A percentile compares a stretch with the other conserved stretches of the same genome.
phyloP scores from a whole-genome alignment of 2,797 vertebrate species.

The Oceanodroma leucorhoa region DNA sequence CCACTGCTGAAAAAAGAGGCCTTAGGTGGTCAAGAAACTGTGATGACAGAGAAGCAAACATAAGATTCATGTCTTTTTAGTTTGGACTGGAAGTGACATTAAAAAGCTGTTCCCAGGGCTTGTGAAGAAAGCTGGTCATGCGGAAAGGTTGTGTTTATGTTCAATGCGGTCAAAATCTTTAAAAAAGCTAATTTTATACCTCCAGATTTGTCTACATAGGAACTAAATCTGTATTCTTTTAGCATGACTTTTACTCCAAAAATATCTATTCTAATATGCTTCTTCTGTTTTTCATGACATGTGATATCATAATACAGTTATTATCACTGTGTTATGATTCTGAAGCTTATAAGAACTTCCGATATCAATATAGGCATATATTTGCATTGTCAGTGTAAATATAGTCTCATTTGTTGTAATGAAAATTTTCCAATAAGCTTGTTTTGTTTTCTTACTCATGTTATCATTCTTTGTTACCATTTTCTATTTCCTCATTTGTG shows the following conservation, averaged over 20 bases:
- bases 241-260: neutral
- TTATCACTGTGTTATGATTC: neutral
- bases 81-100: slow-evolving; percentile 53
- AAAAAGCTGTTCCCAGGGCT: slow-evolving; percentile 32
- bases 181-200: neutral
- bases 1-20: neutral
- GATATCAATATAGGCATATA: neutral
- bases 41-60: slow-evolving; percentile 53
- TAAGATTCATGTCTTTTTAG: slow-evolving; percentile 57
- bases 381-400: slow-evolving; percentile 2
- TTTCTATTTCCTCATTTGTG: neutral
- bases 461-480: neutral
- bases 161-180: neutral
- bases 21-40: slow-evolving; percentile 24
- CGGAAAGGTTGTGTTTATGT: slow-evolving; percentile 19
- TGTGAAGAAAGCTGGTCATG: slow-evolving; percentile 1
- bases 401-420: neutral
- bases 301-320: neutral
- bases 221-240: slow-evolving; percentile 6
- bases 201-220: neutral
- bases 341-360: neutral
- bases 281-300: neutral
- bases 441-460: neutral
- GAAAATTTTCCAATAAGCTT: neutral
- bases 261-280: neutral